Percentiles rank a stretch among this genome's conserved stretches.
These are phyloP conservation scores for Jordanella pulchra DNA, from an alignment of 2,797 vertebrate species.

Conservation along the genomic window DNA sequence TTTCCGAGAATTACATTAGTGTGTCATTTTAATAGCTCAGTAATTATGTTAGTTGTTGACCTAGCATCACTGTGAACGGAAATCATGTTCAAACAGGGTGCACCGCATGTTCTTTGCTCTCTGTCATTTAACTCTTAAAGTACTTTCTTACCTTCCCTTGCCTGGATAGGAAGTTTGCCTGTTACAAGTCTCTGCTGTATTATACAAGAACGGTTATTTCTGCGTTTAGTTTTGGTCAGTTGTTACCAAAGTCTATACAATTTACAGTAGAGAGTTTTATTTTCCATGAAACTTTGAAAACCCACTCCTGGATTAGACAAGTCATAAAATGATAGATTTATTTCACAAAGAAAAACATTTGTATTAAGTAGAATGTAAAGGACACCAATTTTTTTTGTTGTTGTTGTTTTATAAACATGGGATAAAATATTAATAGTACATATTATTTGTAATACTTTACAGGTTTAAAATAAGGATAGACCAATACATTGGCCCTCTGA, in stretches of 20 bases:
- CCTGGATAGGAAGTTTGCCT: not conserved
- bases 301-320: not conserved
- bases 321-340: not conserved
- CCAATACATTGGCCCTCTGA: too few relatives aligned
- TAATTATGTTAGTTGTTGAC: conserved; percentile 71
- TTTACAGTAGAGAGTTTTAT: not conserved
- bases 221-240: not conserved
- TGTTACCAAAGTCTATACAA: not conserved
- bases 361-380: not conserved
- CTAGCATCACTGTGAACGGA: conserved; percentile 67
- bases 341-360: not conserved
- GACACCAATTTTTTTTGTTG: too few relatives aligned
- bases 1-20: conserved; percentile 63
- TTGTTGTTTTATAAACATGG: not conserved
- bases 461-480: not conserved
- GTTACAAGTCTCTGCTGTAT: not conserved
- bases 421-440: not conserved
- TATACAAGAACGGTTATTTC: not conserved
- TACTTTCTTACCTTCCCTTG: conserved; percentile 7
- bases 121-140: conserved; percentile 50
- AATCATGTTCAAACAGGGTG: conserved; percentile 67
- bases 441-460: not conserved
- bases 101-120: conserved; percentile 29
- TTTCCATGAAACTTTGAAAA: not conserved
- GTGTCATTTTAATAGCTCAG: conserved; percentile 56